A percentile compares a stretch with the other conserved stretches of the same genome.
Conservation (phyloP, 2,113 vertebrate species). For the Carassius auratus region DNA sequence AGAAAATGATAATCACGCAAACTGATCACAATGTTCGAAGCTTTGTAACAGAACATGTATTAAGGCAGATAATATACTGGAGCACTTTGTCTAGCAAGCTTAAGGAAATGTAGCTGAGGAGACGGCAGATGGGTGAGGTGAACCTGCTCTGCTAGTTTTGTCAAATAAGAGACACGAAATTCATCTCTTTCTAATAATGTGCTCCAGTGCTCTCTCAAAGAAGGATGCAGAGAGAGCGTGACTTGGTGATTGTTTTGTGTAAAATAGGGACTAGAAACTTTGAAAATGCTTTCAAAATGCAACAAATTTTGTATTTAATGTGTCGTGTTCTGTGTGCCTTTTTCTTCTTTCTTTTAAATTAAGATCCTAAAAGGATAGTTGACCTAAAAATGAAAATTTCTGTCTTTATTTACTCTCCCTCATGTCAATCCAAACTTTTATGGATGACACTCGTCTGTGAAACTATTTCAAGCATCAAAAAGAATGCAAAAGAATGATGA, state of each 20-base stretch:
- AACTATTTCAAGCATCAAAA: neutral
- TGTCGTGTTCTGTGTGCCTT: slow-evolving; percentile 89
- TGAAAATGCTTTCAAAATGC: slow-evolving; percentile 67
- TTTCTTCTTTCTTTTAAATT: slow-evolving; percentile 70
- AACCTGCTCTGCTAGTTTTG: slow-evolving; percentile 42
- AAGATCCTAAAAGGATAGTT: slow-evolving; percentile 56
- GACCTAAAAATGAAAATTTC: neutral
- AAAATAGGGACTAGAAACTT: slow-evolving; percentile 79
- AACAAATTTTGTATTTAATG: slow-evolving; percentile 78
- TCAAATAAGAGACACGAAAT: slow-evolving; percentile 44
- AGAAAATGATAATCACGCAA: neutral
- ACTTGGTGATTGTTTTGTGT: slow-evolving; percentile 80
- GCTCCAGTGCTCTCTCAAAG: slow-evolving; percentile 58
- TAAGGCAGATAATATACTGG: slow-evolving; percentile 62
- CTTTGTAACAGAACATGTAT: slow-evolving; percentile 26
- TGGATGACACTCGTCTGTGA: neutral
- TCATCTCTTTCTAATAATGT: slow-evolving; percentile 20
- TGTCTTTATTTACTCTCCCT: neutral
- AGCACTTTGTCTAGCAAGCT: slow-evolving; percentile 70
- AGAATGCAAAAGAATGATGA: neutral
- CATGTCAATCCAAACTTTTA: neutral
- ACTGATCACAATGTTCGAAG: neutral
- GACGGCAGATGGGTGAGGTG: slow-evolving; percentile 47
- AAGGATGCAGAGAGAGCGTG: slow-evolving; percentile 60
- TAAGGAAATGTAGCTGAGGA: slow-evolving; percentile 63